Evolutionary conservation across 2,113 vertebrate genomes (phyloP).

Genomic region (Columba janthina): DNA sequence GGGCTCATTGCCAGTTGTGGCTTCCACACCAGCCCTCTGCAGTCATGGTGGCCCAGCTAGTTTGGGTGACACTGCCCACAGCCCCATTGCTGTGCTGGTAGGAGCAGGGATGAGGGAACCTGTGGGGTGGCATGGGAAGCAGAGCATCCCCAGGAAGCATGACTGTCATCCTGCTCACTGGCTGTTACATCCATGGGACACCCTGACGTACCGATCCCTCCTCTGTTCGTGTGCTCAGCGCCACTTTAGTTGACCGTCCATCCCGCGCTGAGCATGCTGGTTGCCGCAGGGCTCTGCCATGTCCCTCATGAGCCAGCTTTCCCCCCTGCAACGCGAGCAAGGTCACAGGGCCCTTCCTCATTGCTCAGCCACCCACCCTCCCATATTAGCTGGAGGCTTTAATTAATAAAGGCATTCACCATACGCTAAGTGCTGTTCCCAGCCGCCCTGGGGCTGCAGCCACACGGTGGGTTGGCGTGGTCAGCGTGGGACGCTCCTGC

Average conservation of each 20-base stretch:
- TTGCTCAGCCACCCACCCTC: not conserved
- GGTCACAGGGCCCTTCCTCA: slow-evolving; percentile 21
- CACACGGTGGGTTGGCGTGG: not conserved
- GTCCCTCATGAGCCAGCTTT: not conserved
- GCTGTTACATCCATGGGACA: not conserved
- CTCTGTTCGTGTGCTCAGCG: rapidly evolving
- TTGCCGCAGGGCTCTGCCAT: not conserved
- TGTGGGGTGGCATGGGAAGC: not conserved
- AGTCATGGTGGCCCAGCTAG: rapidly evolving
- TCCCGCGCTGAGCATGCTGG: not conserved
- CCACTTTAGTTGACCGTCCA: not conserved
- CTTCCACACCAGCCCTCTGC: not conserved
- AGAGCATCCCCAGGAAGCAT: rapidly evolving
- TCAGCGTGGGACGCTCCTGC: not conserved
- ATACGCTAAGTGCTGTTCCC: slow-evolving; percentile 3
- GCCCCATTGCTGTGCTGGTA: rapidly evolving
- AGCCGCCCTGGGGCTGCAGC: not conserved
- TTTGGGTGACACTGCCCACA: not conserved
- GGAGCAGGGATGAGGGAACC: rapidly evolving
- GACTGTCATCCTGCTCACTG: not conserved
- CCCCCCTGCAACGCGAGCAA: rapidly evolving
- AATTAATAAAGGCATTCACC: slow-evolving; percentile 46
- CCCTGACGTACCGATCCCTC: rapidly evolving
- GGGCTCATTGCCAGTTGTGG: rapidly evolving
- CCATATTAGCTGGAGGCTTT: slow-evolving; percentile 33